A percentile compares a stretch with the other conserved stretches of the same genome.
phyloP scores from a whole-genome alignment of 2,113 vertebrate species.

The Charina bottae region DNA sequence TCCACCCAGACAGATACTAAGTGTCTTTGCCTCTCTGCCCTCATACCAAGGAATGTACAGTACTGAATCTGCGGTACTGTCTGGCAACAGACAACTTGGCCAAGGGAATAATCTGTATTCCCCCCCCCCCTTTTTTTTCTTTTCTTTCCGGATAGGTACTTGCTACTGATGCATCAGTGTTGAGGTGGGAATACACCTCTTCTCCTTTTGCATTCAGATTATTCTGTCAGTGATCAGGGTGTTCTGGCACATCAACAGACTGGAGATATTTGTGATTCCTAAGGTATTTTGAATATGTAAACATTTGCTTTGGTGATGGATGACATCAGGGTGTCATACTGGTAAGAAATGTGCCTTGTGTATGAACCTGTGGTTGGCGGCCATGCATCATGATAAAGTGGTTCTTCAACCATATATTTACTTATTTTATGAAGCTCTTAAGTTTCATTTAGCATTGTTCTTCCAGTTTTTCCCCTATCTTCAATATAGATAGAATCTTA shows the following conservation, averaged over 20 bases:
- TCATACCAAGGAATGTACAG: background rate
- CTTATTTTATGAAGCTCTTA: background rate
- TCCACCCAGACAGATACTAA: background rate
- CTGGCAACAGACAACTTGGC: background rate
- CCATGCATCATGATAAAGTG: background rate
- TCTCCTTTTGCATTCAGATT: too few species aligned
- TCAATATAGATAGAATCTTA: too few species aligned
- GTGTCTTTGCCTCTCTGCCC: background rate
- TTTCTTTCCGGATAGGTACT: background rate
- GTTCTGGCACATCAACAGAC: background rate
- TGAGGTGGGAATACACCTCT: too few species aligned
- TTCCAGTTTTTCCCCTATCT: too few species aligned
- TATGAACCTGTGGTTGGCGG: background rate
- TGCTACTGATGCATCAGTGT: background rate
- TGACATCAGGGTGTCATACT: too few species aligned
- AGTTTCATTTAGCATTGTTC: background rate
- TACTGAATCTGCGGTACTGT: too few species aligned
- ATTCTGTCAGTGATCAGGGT: too few species aligned
- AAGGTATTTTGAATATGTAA: background rate
- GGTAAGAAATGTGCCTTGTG: background rate
- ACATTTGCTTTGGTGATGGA: background rate
- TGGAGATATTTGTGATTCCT: background rate
- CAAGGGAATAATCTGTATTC: background rate
- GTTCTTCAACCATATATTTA: background rate
- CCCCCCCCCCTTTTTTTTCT: too few species aligned